These are phyloP conservation scores for Euschistus heros DNA, from an alignment of 1,140 invertebrate species.

Conservation along the genomic window DNA sequence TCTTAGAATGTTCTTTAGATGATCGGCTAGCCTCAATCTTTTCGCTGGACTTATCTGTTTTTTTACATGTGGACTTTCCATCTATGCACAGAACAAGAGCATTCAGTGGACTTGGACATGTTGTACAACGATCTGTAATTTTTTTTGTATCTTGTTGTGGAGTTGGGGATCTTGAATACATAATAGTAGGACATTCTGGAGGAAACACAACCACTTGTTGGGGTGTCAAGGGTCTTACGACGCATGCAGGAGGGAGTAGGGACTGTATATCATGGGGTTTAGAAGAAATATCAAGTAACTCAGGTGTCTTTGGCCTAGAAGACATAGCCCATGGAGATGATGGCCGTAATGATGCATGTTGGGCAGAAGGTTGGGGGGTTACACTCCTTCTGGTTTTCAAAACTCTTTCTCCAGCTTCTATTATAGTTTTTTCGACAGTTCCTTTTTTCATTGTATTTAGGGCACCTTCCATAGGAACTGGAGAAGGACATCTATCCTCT, in stretches of 20 bases:
- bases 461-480: slow-evolving; percentile 15
- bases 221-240: slow-evolving; percentile 25
- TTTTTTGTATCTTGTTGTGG: slow-evolving; percentile 13
- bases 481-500: slow-evolving; percentile 22
- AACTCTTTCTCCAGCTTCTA: background rate
- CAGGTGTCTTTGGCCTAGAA: slow-evolving; percentile 17
- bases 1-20: background rate
- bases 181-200: slow-evolving; percentile 26
- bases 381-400: background rate
- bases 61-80: background rate
- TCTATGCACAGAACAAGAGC: background rate
- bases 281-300: slow-evolving; percentile 17
- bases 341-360: background rate
- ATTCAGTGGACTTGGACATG: background rate
- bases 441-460: slow-evolving; percentile 13
- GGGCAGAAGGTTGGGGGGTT: background rate
- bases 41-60: background rate
- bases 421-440: slow-evolving; percentile 16
- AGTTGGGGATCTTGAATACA: slow-evolving; percentile 19
- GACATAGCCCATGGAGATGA: background rate
- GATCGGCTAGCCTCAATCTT: background rate
- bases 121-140: background rate
- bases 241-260: slow-evolving; percentile 25
- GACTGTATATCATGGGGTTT: slow-evolving; percentile 26
- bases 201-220: slow-evolving; percentile 29